These are phyloP conservation scores for Dicaeum eximium DNA, from an alignment of 2,113 vertebrate genomes.

Conservation along the genomic window DNA sequence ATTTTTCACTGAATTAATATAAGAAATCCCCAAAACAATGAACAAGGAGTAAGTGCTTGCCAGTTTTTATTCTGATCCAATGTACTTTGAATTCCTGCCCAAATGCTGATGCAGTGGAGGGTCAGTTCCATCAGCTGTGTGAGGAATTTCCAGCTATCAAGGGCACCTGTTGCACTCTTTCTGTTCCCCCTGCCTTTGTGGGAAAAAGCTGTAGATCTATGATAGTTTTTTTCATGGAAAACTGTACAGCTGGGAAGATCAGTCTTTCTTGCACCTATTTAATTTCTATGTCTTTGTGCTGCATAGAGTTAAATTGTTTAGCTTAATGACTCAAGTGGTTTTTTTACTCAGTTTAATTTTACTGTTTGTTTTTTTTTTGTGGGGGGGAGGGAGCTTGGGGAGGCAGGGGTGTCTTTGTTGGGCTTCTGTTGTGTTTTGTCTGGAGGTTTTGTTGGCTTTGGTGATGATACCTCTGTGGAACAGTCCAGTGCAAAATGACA, in stretches of 20 bases:
- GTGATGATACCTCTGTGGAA: neutral
- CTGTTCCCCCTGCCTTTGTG: neutral
- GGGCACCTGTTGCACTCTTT: neutral
- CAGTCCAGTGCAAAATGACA: neutral
- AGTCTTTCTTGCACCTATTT: neutral
- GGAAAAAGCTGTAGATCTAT: neutral
- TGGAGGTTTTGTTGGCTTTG: neutral
- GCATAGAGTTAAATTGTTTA: neutral
- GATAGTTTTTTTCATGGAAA: neutral
- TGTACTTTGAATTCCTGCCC: neutral
- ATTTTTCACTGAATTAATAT: neutral
- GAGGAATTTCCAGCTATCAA: neutral
- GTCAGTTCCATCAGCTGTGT: neutral
- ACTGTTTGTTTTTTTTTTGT: neutral
- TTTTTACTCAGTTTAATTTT: neutral
- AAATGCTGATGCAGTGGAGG: neutral
- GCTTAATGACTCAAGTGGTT: neutral
- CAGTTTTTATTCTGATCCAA: neutral
- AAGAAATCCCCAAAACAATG: neutral
- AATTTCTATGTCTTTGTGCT: neutral
- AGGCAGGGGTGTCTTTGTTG: rapidly evolving
- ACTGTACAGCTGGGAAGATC: neutral
- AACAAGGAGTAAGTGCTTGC: neutral
- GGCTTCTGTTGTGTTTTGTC: neutral
- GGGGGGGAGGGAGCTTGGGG: rapidly evolving